These are phyloP conservation scores for Pseudachorutes palmiensis DNA, from an alignment of 1,140 invertebrate genomes.

Conservation along the genomic window DNA sequence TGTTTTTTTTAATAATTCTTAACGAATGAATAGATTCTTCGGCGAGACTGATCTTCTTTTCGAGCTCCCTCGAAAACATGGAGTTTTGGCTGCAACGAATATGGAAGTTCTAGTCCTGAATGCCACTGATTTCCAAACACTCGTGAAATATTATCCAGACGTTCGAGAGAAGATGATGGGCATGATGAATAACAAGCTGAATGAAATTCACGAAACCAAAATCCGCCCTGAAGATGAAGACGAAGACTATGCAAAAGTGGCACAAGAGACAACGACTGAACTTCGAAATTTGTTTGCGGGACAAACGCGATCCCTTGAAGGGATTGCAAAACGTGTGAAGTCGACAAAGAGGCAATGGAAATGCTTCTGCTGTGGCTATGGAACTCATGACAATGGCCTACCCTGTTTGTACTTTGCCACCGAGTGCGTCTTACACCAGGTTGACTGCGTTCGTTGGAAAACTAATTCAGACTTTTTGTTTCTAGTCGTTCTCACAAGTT, in stretches of 20 bases:
- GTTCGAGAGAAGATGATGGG: neutral
- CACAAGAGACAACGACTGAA: neutral
- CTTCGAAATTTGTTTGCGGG: neutral
- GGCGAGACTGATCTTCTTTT: slow-evolving; percentile 13
- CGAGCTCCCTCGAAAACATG: slow-evolving; percentile 4
- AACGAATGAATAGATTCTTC: neutral
- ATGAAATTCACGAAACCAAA: neutral
- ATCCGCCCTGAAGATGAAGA: neutral
- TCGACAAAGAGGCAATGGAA: neutral
- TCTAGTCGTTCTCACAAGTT: neutral
- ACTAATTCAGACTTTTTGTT: no score
- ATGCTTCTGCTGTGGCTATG: neutral
- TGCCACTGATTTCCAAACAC: neutral
- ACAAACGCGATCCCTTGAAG: neutral
- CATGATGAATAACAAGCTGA: neutral
- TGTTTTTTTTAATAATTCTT: neutral
- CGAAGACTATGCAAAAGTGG: neutral
- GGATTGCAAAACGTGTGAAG: neutral
- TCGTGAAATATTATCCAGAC: slow-evolving; percentile 12
- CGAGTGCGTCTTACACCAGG: neutral
- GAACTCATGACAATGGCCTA: neutral
- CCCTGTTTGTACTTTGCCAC: neutral
- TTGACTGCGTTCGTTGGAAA: neutral
- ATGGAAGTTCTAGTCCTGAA: slow-evolving; percentile 12
- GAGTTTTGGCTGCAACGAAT: slow-evolving; percentile 5